A percentile compares a stretch with the other conserved stretches of the same genome.
Conservation (phyloP, 2,888 invertebrate species). For the Lasius platythorax region DNA sequence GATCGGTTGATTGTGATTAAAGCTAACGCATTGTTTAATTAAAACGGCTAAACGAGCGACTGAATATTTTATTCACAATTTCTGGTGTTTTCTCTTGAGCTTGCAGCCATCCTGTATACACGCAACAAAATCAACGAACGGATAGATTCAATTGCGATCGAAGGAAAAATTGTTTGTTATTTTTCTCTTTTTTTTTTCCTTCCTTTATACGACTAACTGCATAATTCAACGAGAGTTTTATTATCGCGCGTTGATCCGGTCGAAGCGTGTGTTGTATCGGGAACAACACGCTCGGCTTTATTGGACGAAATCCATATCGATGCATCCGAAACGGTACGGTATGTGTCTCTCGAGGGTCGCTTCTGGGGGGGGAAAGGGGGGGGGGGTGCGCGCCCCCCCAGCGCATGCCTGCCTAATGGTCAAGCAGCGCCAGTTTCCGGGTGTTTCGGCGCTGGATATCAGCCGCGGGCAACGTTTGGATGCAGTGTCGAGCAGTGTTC, state of each 20-base stretch:
- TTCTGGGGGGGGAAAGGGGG: no score
- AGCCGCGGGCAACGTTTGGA: slow-evolving; percentile 34
- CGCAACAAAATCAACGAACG: slow-evolving; percentile 33
- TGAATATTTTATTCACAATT: background rate
- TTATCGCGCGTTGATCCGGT: slow-evolving; percentile 20
- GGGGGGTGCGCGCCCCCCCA: background rate
- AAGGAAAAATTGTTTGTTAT: background rate
- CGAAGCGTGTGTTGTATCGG: slow-evolving; percentile 54
- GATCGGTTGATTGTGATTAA: background rate
- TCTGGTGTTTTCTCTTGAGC: background rate
- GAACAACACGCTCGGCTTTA: slow-evolving; percentile 42
- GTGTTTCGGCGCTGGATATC: slow-evolving; percentile 55
- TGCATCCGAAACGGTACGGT: background rate
- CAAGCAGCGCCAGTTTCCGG: slow-evolving; percentile 44
- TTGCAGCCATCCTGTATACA: slow-evolving; percentile 8
- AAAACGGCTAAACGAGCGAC: no score
- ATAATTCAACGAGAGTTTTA: slow-evolving; percentile 24
- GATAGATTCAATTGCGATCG: slow-evolving; percentile 33
- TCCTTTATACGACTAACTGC: slow-evolving; percentile 16
- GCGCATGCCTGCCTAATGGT: slow-evolving; percentile 54
- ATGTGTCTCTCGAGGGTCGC: slow-evolving; percentile 5
- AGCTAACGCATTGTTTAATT: background rate
- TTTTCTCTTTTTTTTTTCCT: background rate
- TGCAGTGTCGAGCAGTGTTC: slow-evolving; percentile 56
- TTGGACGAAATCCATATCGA: slow-evolving; percentile 53